Conservation (phyloP, 2,113 vertebrate species). For the Colius striatus region DNA sequence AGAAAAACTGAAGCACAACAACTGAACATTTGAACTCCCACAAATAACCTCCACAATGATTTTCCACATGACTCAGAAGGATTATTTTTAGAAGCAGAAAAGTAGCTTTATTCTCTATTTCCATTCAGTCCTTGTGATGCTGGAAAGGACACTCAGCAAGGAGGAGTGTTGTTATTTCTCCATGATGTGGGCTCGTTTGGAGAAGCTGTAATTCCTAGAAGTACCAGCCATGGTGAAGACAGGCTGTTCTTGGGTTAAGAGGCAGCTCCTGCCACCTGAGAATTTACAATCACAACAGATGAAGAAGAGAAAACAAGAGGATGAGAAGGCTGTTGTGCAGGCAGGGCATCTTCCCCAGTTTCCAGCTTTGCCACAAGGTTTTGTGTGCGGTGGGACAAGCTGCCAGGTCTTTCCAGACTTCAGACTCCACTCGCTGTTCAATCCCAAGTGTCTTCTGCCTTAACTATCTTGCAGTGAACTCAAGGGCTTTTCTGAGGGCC, state of each 20-base stretch:
- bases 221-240: constrained; percentile 35
- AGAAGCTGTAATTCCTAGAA: constrained; percentile 62
- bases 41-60: constrained; percentile 45
- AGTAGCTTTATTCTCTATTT: constrained; percentile 44
- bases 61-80: constrained; percentile 59
- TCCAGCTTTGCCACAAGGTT: background rate
- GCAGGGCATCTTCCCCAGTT: background rate
- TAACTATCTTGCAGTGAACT: background rate
- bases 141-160: constrained; percentile 30
- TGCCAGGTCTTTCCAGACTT: background rate
- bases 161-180: constrained; percentile 46
- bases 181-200: background rate
- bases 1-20: constrained; percentile 63
- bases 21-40: constrained; percentile 66
- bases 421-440: background rate
- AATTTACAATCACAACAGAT: background rate
- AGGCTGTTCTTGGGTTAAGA: constrained; percentile 9
- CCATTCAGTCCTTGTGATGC: background rate
- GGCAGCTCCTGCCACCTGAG: background rate
- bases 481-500: background rate
- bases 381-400: background rate
- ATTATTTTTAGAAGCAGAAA: constrained; percentile 63
- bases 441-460: background rate
- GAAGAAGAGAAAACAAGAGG: background rate
- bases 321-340: background rate